These are phyloP conservation scores for Drosophila seclusa DNA, from an alignment of 2,888 invertebrate genomes.

Conservation along the genomic window DNA sequence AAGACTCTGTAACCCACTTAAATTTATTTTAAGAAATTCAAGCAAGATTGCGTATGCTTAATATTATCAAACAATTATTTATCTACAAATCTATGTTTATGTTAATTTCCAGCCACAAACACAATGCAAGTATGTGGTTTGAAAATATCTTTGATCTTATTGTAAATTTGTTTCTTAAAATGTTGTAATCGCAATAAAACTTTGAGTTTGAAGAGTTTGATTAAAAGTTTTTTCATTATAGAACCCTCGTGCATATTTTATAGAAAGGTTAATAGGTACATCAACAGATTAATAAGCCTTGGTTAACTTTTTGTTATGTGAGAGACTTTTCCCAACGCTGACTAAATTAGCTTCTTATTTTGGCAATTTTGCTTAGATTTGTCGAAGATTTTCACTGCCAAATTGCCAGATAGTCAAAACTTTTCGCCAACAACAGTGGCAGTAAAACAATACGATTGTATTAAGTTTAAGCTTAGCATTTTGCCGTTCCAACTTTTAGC, in stretches of 20 bases:
- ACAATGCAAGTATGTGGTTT: no score
- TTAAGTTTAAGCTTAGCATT: constrained; percentile 33
- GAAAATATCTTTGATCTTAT: neutral
- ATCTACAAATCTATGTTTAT: neutral
- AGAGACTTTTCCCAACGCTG: neutral
- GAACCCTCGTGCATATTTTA: neutral
- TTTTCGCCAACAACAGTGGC: constrained; percentile 12
- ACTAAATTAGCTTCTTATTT: neutral
- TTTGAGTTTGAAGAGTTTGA: neutral
- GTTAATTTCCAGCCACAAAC: neutral
- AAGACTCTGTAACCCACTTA: neutral
- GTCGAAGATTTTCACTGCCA: constrained; percentile 26
- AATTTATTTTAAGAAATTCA: neutral
- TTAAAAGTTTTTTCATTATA: neutral
- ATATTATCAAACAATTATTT: neutral
- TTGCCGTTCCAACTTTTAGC: constrained; percentile 15
- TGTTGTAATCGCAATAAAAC: neutral
- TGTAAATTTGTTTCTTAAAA: neutral
- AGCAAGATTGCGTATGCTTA: neutral
- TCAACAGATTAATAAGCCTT: constrained; percentile 1
- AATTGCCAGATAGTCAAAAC: constrained; percentile 33
- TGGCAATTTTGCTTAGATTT: constrained; percentile 23
- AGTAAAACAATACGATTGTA: constrained; percentile 36
- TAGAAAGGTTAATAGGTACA: neutral
- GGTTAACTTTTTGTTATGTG: neutral